A percentile compares a stretch with the other conserved stretches of the same genome.
These are phyloP conservation scores for Crotalus tigris DNA, from an alignment of 2,113 vertebrate genomes.

Conservation along the genomic window DNA sequence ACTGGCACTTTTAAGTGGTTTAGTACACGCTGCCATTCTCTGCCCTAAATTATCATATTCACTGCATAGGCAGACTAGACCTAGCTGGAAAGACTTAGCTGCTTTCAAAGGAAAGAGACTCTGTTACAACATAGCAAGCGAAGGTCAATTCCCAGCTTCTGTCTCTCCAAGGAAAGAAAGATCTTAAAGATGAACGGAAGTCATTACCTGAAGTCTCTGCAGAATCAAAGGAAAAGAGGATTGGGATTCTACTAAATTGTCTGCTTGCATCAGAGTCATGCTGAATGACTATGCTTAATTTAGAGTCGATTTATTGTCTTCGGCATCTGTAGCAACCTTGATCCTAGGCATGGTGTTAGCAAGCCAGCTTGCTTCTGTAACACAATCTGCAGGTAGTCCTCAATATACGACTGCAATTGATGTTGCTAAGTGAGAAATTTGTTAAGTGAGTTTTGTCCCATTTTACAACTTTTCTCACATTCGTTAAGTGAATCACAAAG, in stretches of 20 bases:
- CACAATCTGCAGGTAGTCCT: neutral
- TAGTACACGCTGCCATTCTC: neutral
- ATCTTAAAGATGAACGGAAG: neutral
- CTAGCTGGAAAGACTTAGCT: neutral
- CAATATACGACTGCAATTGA: no score
- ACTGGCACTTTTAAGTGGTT: neutral
- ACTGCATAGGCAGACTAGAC: neutral
- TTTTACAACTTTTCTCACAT: neutral
- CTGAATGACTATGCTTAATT: neutral
- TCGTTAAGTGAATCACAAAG: no score
- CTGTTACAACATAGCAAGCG: neutral
- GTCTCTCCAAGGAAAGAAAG: neutral
- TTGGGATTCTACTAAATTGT: neutral
- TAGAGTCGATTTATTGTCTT: neutral
- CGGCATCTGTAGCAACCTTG: conserved; percentile 20
- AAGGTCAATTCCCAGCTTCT: neutral
- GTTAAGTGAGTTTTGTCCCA: neutral
- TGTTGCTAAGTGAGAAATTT: neutral
- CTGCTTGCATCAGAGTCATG: neutral
- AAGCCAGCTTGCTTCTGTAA: conserved; percentile 10
- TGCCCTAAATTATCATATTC: neutral
- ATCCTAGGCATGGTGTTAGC: conserved; percentile 19
- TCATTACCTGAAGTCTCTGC: neutral
- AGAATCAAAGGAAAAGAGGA: neutral
- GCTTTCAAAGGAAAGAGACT: neutral